Conservation (phyloP, 2,888 invertebrate genomes). For the Entomobrya proxima region DNA sequence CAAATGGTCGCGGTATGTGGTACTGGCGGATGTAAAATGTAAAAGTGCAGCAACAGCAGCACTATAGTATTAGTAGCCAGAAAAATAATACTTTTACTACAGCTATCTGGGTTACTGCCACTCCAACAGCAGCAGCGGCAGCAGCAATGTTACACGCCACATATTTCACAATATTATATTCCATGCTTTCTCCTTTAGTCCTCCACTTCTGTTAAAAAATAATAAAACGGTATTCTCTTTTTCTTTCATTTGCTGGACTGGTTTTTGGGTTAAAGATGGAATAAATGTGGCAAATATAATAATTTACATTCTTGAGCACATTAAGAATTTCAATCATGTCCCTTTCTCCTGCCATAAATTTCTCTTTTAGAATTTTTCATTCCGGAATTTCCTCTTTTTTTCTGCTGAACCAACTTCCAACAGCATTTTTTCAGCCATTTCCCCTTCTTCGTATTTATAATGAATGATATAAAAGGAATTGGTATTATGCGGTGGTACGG, state of each 20-base stretch:
- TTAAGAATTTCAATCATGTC: constrained; percentile 62
- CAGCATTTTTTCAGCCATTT: not conserved
- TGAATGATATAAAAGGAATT: constrained; percentile 42
- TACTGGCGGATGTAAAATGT: not conserved
- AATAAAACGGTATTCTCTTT: not conserved
- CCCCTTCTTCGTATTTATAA: not conserved
- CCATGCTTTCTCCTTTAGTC: not conserved
- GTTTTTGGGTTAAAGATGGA: constrained; percentile 10
- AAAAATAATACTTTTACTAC: constrained; percentile 2
- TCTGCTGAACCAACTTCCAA: not conserved
- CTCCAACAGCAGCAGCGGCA: too few relatives aligned
- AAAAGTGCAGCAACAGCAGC: constrained; percentile 6
- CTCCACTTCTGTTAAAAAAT: not conserved
- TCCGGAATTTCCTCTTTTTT: not conserved
- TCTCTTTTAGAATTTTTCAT: not conserved
- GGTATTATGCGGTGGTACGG: constrained; percentile 31
- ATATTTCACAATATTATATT: constrained; percentile 21
- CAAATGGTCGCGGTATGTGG: not conserved
- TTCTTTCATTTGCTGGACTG: constrained; percentile 11
- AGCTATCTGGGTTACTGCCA: constrained; percentile 24
- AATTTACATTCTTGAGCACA: constrained; percentile 57
- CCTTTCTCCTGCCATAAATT: constrained; percentile 17
- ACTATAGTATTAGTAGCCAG: not conserved
- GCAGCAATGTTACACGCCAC: constrained; percentile 8
- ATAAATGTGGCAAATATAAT: constrained; percentile 56